These are phyloP conservation scores for Drosophila testacea DNA, from an alignment of 2,888 invertebrate genomes.

Conservation along the genomic window DNA sequence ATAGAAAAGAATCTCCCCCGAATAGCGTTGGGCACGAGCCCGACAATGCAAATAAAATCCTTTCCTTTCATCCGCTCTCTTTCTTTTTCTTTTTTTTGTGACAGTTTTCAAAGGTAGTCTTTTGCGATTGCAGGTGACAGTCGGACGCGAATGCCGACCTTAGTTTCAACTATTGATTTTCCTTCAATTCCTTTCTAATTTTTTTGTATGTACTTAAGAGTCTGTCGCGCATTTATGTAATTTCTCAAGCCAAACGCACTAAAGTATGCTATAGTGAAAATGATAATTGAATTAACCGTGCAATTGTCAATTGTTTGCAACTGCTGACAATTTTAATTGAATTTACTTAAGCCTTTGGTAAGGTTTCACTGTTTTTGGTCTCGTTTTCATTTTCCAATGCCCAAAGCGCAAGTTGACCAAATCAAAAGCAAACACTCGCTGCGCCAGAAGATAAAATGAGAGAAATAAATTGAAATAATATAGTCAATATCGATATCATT, in stretches of 20 bases:
- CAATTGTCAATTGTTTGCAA: slow-evolving; percentile 62
- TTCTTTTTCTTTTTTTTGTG: slow-evolving; percentile 16
- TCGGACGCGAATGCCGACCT: slow-evolving; percentile 28
- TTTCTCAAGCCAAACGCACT: slow-evolving; percentile 42
- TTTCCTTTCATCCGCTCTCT: background rate
- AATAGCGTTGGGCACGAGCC: slow-evolving; percentile 34
- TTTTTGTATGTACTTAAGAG: slow-evolving; percentile 35
- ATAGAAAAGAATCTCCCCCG: slow-evolving; percentile 13
- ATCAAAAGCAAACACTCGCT: slow-evolving; percentile 16
- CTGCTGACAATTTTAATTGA: slow-evolving; percentile 66
- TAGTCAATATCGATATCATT: slow-evolving; percentile 2
- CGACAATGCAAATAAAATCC: slow-evolving; percentile 73
- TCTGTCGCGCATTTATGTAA: slow-evolving; percentile 36
- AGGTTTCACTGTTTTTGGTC: background rate
- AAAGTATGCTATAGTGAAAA: slow-evolving; percentile 43
- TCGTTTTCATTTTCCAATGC: slow-evolving; percentile 14
- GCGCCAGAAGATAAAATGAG: background rate
- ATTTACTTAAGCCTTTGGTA: slow-evolving; percentile 69
- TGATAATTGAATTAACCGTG: slow-evolving; percentile 68
- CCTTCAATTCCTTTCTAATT: background rate
- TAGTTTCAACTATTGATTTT: slow-evolving; percentile 33
- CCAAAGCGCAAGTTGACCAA: slow-evolving; percentile 12
- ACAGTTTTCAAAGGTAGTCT: slow-evolving; percentile 58
- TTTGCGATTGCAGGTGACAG: slow-evolving; percentile 51
- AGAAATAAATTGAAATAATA: slow-evolving; percentile 1